Base-by-base conservation (phyloP, 2,888 invertebrate genomes). In the Hypselothyrea guttata region DNA sequence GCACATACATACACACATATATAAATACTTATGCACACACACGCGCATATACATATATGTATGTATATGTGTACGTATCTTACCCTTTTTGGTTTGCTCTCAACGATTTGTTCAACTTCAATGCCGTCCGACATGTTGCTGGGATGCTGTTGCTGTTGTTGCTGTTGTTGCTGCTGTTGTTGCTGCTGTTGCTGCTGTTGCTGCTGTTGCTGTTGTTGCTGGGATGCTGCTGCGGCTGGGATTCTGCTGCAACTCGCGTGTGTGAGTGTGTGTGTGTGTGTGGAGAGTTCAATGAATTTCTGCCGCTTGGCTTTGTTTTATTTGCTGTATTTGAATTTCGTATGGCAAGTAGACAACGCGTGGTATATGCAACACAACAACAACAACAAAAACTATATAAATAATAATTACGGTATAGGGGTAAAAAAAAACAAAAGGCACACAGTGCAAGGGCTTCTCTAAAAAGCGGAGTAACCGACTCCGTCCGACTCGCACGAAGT, bases 21-120 rank as follows among this genome's bases (percentile, higher is more conserved):
- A 22, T 42, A 33, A 27, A 55, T 44, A 48, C 51, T 48, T 33
- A 53, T n/a, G 33, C 40, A 46, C 4, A 40, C 15, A 31, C 28
- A 28, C 28, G 7, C 28, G 28, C 28, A 28, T 1, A 8, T 7
- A n/a, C 11, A 38, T 15, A 15, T 37, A 34, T 52, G 47, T 15
- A 22, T 68, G 34, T 54, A 33, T 47, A 15, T 52, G 45, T 56
- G 61, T 70, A 40, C 57, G n/a, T n/a, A 52, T 72, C 91, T 92
- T 89, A 93, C 93, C 92, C 93, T 93, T 91, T 91, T 92, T 57
- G 93, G 93, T 79, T 93, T 93, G 90, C 92, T 92, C 88, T 93
- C 92, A 58, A 87, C 84, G 78, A 88, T 83, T 89, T 91, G 92
- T 86, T 93, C 93, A 90, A 93, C 93, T 91, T 93, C 93, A 90